Evolutionary conservation across 2,797 vertebrate genomes (phyloP).

Genomic region (Tinamus major): DNA sequence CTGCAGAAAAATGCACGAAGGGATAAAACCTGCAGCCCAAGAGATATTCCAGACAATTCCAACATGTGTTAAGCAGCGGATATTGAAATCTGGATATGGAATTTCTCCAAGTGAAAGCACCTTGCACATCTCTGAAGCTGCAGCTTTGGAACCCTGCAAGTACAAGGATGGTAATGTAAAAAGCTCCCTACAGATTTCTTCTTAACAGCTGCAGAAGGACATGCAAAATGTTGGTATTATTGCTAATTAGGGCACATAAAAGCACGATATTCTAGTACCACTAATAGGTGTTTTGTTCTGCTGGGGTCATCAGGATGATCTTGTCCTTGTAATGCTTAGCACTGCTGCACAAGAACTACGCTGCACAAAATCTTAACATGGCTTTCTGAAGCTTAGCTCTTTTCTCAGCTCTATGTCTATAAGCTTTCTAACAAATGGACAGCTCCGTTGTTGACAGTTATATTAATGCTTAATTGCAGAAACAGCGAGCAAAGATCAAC

Average conservation of each 20-base stretch:
- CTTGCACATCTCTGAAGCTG: not conserved
- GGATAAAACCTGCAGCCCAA: not conserved
- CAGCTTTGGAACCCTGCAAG: not conserved
- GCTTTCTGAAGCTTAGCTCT: not conserved
- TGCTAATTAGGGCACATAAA: slow-evolving; percentile 45
- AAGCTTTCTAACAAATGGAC: not conserved
- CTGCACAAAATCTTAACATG: fast-evolving
- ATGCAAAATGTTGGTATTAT: slow-evolving; percentile 35
- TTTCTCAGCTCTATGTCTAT: fast-evolving
- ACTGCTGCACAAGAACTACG: not conserved
- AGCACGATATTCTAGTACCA: not conserved
- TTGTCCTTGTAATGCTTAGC: not conserved
- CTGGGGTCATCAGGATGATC: not conserved
- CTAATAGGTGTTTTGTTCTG: not conserved
- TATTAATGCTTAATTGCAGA: not conserved
- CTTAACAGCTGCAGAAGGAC: not conserved
- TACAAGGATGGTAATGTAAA: slow-evolving; percentile 42
- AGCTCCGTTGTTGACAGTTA: not conserved
- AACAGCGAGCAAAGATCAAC: not conserved
- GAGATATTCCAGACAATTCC: not conserved
- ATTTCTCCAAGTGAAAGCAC: not conserved
- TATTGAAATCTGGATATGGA: not conserved
- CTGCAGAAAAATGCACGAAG: not conserved
- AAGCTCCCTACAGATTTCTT: slow-evolving; percentile 59
- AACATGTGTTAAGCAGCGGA: not conserved